A percentile compares a stretch with the other conserved stretches of the same genome.
Evolutionary conservation across 2,797 vertebrate genomes (phyloP).

Genomic region (Dromococcyx pavoninus): DNA sequence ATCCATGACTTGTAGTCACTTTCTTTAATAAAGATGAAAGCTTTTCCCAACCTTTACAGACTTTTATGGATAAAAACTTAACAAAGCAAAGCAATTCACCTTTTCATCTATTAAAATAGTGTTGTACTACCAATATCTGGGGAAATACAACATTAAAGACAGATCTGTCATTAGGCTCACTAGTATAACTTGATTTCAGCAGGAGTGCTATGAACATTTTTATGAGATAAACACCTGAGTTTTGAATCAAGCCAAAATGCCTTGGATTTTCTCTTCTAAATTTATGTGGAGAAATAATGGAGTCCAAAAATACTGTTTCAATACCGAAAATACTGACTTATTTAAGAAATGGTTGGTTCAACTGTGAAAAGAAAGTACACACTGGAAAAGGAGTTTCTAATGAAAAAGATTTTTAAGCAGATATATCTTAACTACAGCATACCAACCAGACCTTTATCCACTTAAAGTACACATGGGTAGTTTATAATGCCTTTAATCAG

Average conservation of each 20-base stretch:
- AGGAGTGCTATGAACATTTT: background rate
- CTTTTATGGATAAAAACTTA: conserved; percentile 21
- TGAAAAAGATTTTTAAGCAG: background rate
- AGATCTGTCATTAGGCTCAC: background rate
- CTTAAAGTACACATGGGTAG: background rate
- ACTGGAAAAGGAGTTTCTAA: background rate
- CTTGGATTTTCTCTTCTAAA: background rate
- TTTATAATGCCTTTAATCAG: conserved; percentile 1
- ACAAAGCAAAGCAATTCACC: conserved; percentile 8
- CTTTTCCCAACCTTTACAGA: background rate
- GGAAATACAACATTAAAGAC: background rate
- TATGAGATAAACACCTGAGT: background rate
- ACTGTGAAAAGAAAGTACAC: background rate
- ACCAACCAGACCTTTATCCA: background rate
- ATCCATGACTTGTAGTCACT: background rate
- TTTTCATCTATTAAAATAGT: background rate
- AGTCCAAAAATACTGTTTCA: background rate
- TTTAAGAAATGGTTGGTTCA: background rate
- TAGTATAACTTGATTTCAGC: background rate
- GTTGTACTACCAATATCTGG: background rate
- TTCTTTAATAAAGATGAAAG: background rate
- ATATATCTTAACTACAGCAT: background rate
- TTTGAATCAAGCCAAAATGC: background rate
- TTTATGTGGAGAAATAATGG: background rate
- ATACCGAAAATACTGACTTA: background rate